Percentiles rank a stretch among this genome's conserved stretches.
phyloP scores from a whole-genome alignment of 2,888 invertebrate genomes.

The Lochmaea crataegi region DNA sequence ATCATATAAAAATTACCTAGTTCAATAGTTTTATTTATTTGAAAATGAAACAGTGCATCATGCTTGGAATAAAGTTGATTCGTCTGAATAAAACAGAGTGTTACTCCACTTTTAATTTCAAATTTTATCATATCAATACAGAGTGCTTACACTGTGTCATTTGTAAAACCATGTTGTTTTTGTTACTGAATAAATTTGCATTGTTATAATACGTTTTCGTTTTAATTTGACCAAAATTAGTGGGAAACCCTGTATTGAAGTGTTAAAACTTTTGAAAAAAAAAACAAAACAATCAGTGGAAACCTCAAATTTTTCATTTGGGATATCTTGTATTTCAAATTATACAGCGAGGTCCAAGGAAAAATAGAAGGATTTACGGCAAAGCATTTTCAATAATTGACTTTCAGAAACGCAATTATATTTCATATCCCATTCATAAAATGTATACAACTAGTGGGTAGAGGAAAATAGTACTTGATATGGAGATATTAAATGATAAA shows the following conservation, averaged over 20 bases:
- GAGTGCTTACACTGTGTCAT: no score
- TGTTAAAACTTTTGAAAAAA: no score
- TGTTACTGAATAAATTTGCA: no score
- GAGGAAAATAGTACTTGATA: neutral
- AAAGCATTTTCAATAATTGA: neutral
- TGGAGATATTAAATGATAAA: neutral
- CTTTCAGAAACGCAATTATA: neutral
- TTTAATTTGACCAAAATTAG: no score
- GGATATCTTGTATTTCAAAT: no score
- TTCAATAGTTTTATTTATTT: conserved; percentile 9
- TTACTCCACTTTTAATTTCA: neutral
- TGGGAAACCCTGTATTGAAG: no score
- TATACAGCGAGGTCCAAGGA: no score
- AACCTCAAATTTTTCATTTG: no score
- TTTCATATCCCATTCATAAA: conserved; percentile 1
- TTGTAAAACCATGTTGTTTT: no score
- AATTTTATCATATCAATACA: neutral
- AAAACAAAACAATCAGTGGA: no score
- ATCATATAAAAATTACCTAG: conserved; percentile 10
- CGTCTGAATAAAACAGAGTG: neutral
- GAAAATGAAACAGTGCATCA: neutral
- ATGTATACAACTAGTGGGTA: neutral
- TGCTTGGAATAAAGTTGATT: neutral
- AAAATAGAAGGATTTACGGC: neutral
- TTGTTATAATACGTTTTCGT: no score